phyloP scores from a whole-genome alignment of 2,888 invertebrate species.

The Agelastica alni region DNA sequence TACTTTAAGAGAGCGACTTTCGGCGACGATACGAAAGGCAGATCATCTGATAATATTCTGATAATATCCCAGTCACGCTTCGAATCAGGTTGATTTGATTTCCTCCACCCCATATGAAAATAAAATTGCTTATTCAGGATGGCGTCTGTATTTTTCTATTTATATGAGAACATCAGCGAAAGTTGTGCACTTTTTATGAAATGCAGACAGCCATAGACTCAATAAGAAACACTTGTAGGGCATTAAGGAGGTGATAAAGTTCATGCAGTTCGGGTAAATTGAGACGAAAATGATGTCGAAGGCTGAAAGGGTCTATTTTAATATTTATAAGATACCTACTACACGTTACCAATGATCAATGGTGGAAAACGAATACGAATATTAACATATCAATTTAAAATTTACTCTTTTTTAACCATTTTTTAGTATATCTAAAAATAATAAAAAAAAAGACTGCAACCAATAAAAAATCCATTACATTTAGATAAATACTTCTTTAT shows the following conservation, averaged over 20 bases:
- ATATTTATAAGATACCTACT: background rate
- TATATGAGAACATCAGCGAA: constrained; percentile 21
- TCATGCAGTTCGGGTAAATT: constrained; percentile 44
- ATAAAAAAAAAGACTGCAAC: no score
- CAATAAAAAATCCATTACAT: no score
- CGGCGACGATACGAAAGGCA: constrained; percentile 21
- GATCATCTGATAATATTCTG: constrained; percentile 23
- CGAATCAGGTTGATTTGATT: constrained; percentile 50
- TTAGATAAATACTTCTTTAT: no score
- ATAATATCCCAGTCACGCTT: constrained; percentile 43
- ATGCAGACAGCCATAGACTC: constrained; percentile 39
- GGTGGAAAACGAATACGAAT: background rate
- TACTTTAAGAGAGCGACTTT: constrained; percentile 6
- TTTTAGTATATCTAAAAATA: no score
- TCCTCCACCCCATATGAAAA: constrained; percentile 47
- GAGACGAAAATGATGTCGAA: constrained; percentile 28
- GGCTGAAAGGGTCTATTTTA: background rate
- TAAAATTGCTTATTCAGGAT: constrained; percentile 51
- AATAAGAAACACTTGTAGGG: constrained; percentile 48
- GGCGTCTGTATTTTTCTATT: constrained; percentile 29
- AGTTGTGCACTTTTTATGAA: constrained; percentile 32
- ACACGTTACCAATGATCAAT: background rate
- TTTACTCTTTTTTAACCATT: no score
- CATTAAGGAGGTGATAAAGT: constrained; percentile 47
- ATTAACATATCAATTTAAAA: background rate